Percentiles rank a stretch among this genome's conserved stretches.
phyloP scores from a whole-genome alignment of 2,888 invertebrate species.

The Tricholauxania praeusta region DNA sequence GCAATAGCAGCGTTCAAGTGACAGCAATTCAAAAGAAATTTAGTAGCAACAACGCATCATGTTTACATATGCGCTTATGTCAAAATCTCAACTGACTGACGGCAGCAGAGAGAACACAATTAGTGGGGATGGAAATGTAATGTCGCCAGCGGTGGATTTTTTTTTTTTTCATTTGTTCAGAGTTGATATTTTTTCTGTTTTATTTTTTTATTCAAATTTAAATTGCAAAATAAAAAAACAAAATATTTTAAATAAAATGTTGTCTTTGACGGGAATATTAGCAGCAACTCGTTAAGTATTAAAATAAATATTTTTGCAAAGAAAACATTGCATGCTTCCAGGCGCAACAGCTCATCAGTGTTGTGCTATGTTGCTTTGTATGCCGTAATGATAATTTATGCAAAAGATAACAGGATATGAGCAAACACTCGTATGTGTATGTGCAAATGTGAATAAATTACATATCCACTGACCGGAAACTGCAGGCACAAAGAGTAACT shows the following conservation, averaged over 20 bases:
- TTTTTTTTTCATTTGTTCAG: too few species aligned
- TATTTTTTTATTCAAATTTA: too few species aligned
- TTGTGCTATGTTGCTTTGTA: not conserved
- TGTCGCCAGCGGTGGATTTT: too few species aligned
- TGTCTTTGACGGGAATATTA: too few species aligned
- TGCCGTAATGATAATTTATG: slow-evolving; percentile 18
- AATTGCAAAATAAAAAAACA: not conserved
- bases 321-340: slow-evolving; percentile 36
- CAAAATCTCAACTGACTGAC: slow-evolving; percentile 14
- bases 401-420: slow-evolving; percentile 27
- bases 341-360: slow-evolving; percentile 29
- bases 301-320: slow-evolving; percentile 22
- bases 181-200: too few species aligned
- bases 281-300: not conserved
- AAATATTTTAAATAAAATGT: too few species aligned
- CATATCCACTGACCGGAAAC: slow-evolving; percentile 58
- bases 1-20: not conserved
- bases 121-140: not conserved
- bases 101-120: slow-evolving; percentile 5
- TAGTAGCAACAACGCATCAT: slow-evolving; percentile 2
- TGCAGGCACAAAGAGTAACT: slow-evolving; percentile 49
- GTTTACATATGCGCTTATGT: slow-evolving; percentile 23
- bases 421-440: not conserved
- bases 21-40: slow-evolving; percentile 19
- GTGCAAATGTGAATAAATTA: not conserved